These are phyloP conservation scores for Antechinus flavipes DNA, from an alignment of 2,113 vertebrate species.

Conservation along the genomic window DNA sequence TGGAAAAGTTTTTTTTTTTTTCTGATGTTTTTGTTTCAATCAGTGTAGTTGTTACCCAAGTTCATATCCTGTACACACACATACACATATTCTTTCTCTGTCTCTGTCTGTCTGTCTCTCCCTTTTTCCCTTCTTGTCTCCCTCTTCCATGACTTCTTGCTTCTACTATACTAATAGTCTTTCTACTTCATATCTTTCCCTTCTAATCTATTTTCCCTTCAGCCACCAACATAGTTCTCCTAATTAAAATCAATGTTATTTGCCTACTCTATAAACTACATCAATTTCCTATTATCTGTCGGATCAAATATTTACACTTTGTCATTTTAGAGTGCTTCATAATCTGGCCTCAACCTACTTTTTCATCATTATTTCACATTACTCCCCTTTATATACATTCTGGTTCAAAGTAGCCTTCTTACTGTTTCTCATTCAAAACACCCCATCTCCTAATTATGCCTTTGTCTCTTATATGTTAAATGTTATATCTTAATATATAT, in stretches of 20 bases:
- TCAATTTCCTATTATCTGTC: neutral
- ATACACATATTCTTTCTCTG: too few relatives aligned
- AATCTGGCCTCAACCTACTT: neutral
- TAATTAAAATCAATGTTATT: neutral
- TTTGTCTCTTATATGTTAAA: neutral
- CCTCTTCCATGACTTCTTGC: neutral
- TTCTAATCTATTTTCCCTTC: neutral
- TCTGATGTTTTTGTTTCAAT: neutral
- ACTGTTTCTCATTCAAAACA: neutral
- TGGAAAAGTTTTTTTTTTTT: neutral
- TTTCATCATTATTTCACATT: neutral
- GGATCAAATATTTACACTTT: neutral
- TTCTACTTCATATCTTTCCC: too few relatives aligned
- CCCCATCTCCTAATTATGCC: neutral
- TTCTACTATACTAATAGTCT: too few relatives aligned
- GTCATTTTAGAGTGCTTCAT: neutral
- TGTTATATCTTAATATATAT: neutral
- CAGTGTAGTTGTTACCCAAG: neutral
- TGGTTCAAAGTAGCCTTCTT: neutral
- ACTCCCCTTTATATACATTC: too few relatives aligned
- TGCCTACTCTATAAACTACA: neutral
- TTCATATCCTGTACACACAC: neutral
- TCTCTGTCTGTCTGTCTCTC: too few relatives aligned
- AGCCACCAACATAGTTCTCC: neutral
- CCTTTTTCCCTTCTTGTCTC: too few relatives aligned